Evolutionary conservation across 2,888 invertebrate species (phyloP).

Genomic region (Toxonevra muliebris): DNA sequence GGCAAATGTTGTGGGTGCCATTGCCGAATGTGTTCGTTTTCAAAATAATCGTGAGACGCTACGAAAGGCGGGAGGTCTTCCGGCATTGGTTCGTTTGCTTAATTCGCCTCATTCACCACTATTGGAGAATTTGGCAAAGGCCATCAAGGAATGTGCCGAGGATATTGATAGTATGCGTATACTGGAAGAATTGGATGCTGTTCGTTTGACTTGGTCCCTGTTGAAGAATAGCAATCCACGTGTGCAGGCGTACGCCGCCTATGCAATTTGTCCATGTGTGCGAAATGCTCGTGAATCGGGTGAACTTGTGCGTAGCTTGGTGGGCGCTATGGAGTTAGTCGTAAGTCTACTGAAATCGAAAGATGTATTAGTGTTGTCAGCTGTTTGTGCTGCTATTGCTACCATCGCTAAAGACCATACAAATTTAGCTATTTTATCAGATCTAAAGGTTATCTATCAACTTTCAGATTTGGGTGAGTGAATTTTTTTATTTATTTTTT

Average conservation of each 20-base stretch:
- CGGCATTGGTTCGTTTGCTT: constrained; percentile 78
- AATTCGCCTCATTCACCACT: constrained; percentile 87
- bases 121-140: constrained; percentile 89
- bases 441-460: constrained; percentile 89
- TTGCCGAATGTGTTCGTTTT: constrained; percentile 86
- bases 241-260: constrained; percentile 91
- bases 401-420: constrained; percentile 91
- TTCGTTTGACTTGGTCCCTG: constrained; percentile 91
- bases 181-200: constrained; percentile 89
- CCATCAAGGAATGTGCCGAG: constrained; percentile 80
- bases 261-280: constrained; percentile 92
- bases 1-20: constrained; percentile 89
- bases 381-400: constrained; percentile 90
- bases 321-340: constrained; percentile 91
- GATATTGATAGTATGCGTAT: constrained; percentile 81
- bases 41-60: constrained; percentile 80
- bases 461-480: constrained; percentile 80
- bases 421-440: constrained; percentile 93
- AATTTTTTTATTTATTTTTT: neutral
- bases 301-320: constrained; percentile 93
- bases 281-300: constrained; percentile 88
- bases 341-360: constrained; percentile 87
- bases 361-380: constrained; percentile 83
- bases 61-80: constrained; percentile 77
- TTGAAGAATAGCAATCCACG: constrained; percentile 83